phyloP scores from a whole-genome alignment of 2,888 invertebrate genomes.

The Cephus spinipes region DNA sequence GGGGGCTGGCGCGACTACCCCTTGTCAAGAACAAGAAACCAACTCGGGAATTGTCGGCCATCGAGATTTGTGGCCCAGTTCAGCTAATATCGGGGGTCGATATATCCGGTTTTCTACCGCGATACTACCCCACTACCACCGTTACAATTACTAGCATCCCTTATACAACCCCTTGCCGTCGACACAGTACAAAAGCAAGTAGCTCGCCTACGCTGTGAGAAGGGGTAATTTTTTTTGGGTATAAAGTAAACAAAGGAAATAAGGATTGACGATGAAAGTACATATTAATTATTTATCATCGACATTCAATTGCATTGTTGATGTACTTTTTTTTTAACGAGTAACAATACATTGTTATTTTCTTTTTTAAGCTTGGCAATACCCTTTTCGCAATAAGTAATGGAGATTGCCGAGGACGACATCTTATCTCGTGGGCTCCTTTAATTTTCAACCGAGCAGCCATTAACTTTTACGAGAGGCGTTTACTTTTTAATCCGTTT shows the following conservation, averaged over 20 bases:
- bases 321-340: background rate
- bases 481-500: conserved; percentile 66
- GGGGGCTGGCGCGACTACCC: background rate
- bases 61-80: conserved; percentile 35
- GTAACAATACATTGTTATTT: background rate
- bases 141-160: background rate
- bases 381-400: background rate
- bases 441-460: conserved; percentile 65
- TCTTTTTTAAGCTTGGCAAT: background rate
- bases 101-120: conserved; percentile 34
- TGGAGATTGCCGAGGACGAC: conserved; percentile 15
- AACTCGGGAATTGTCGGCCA: conserved; percentile 6
- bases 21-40: background rate
- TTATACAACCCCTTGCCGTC: background rate
- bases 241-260: background rate
- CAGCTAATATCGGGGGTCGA: conserved; percentile 41
- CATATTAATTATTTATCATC: background rate
- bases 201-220: background rate
- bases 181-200: background rate
- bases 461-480: conserved; percentile 63
- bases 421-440: conserved; percentile 56
- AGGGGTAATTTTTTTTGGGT: background rate
- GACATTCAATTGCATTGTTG: background rate
- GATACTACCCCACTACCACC: background rate
- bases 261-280: background rate